These are phyloP conservation scores for Proctacanthus coquilletti DNA, from an alignment of 1,140 invertebrate species.

Conservation along the genomic window DNA sequence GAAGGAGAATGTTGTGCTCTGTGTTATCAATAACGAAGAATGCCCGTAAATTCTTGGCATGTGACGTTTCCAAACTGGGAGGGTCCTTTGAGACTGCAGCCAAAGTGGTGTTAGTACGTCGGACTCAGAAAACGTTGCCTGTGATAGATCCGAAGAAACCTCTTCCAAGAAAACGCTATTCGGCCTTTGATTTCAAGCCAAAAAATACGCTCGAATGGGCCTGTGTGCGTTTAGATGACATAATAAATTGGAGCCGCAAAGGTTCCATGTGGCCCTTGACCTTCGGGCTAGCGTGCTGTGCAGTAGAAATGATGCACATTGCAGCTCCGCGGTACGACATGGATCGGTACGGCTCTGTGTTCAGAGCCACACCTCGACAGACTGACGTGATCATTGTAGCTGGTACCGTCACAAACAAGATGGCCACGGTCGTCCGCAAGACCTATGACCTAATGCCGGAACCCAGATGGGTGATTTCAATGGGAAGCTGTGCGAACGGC, in stretches of 20 bases:
- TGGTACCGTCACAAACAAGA: slow-evolving; percentile 97
- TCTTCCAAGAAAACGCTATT: slow-evolving; percentile 21
- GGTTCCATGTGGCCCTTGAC: slow-evolving; percentile 90
- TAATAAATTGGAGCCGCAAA: slow-evolving; percentile 90
- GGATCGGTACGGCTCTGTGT: slow-evolving; percentile 87
- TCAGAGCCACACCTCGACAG: slow-evolving; percentile 89
- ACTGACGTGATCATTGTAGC: slow-evolving; percentile 96
- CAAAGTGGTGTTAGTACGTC: slow-evolving; percentile 9
- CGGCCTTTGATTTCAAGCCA: slow-evolving; percentile 25
- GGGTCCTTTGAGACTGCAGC: slow-evolving; percentile 10
- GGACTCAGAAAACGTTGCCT: slow-evolving; percentile 24
- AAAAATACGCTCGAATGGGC: slow-evolving; percentile 56
- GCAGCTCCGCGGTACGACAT: slow-evolving; percentile 96
- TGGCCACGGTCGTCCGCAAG: slow-evolving; percentile 91
- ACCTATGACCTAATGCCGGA: slow-evolving; percentile 91
- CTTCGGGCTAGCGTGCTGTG: slow-evolving; percentile 94
- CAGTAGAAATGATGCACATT: slow-evolving; percentile 99
- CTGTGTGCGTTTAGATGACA: slow-evolving; percentile 74
- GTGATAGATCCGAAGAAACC: slow-evolving; percentile 15
- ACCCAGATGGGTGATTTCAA: slow-evolving; percentile 89
- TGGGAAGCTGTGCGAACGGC: slow-evolving; percentile 98
- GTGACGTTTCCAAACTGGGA: neutral
- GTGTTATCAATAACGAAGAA: slow-evolving; percentile 8
- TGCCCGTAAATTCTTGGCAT: slow-evolving; percentile 7
- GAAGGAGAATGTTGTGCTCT: slow-evolving; percentile 10